Conservation (phyloP, 2,113 vertebrate species). For the Pelmatolapia mariae region DNA sequence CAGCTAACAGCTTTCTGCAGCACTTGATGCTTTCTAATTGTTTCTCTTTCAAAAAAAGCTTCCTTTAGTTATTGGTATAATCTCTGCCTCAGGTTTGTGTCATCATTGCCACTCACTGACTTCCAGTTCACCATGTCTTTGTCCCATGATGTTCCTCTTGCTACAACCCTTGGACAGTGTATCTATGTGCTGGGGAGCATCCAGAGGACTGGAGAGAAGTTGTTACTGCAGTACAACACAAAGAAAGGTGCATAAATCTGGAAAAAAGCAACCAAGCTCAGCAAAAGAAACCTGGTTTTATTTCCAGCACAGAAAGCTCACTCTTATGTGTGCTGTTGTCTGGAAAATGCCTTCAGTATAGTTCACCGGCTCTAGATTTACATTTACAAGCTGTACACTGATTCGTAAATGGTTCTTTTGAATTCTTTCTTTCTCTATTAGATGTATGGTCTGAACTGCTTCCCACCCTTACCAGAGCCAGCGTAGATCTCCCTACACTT, state of each 20-base stretch:
- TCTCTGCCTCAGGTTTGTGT: conserved; percentile 65
- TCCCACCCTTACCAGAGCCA: conserved; percentile 68
- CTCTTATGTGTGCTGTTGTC: background rate
- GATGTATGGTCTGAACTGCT: conserved; percentile 74
- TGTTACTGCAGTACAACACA: conserved; percentile 68
- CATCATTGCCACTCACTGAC: conserved; percentile 72
- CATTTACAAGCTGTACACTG: background rate
- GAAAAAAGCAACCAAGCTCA: background rate
- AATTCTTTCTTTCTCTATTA: conserved; percentile 12
- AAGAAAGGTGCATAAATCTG: conserved; percentile 38
- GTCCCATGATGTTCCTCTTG: conserved; percentile 74
- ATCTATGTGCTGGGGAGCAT: conserved; percentile 73
- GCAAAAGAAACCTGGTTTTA: background rate
- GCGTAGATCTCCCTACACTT: conserved; percentile 64
- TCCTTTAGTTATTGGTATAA: background rate
- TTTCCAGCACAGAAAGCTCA: background rate
- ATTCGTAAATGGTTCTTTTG: background rate
- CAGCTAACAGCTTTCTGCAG: background rate
- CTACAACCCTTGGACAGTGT: conserved; percentile 47
- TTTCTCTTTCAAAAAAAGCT: background rate
- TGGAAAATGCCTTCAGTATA: background rate
- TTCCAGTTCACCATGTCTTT: conserved; percentile 74
- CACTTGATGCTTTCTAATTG: background rate
- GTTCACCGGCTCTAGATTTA: background rate
- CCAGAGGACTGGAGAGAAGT: conserved; percentile 73